A percentile compares a stretch with the other conserved stretches of the same genome.
Evolutionary conservation across 2,113 vertebrate species (phyloP).

Genomic region (Poicephalus gulielmi): DNA sequence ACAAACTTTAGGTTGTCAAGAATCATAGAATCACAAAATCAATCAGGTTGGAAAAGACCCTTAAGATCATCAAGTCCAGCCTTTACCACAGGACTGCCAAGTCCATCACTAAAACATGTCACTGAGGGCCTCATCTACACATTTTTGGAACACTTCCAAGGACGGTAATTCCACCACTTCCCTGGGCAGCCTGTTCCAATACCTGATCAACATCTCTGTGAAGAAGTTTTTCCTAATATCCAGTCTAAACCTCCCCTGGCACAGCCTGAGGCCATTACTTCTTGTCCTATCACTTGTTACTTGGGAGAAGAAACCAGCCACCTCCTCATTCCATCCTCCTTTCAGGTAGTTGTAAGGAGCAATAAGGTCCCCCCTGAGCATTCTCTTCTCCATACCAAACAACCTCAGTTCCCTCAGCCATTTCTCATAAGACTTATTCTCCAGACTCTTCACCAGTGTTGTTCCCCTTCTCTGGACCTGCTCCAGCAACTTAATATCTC

Average conservation of each 20-base stretch:
- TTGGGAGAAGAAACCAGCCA: neutral
- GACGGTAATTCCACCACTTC: neutral
- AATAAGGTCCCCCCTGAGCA: neutral
- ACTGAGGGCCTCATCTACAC: neutral
- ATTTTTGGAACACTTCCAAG: neutral
- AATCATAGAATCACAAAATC: neutral
- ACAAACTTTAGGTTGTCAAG: constrained; percentile 35
- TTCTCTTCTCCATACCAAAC: neutral
- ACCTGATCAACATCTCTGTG: neutral
- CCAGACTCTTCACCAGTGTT: neutral
- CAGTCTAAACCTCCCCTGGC: neutral
- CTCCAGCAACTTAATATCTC: neutral
- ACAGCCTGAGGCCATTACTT: neutral
- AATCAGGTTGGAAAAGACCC: neutral
- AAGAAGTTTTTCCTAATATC: neutral
- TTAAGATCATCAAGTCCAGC: neutral
- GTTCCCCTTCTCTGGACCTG: neutral
- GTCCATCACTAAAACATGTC: neutral
- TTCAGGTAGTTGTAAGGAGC: neutral
- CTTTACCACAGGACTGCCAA: neutral
- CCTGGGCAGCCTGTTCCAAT: neutral
- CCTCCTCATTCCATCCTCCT: neutral
- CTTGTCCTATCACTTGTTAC: neutral
- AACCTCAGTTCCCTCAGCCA: neutral
- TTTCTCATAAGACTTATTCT: neutral